phyloP scores from a whole-genome alignment of 92 coral and sea anemone genomes.

The Bergia puertoricense region DNA sequence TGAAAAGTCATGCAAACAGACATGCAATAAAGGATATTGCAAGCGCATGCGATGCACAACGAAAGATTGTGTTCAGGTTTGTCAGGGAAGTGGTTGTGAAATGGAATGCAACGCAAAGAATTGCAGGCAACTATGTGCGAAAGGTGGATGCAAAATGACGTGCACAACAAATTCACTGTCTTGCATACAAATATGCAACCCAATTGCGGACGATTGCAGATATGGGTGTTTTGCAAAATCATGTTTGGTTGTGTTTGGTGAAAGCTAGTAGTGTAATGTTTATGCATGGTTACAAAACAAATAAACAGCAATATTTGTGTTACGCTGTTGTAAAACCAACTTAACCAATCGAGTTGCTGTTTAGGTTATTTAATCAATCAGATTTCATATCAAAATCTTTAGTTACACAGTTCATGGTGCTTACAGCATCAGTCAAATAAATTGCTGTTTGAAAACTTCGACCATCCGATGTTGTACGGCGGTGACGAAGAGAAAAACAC shows the following conservation, averaged over 20 bases:
- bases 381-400: no score
- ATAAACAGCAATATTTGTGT: background rate
- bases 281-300: background rate
- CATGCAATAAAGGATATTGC: slow-evolving; percentile 8
- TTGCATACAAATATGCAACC: slow-evolving; percentile 34
- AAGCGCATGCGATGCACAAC: slow-evolving; percentile 37
- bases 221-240: slow-evolving; percentile 34
- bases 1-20: slow-evolving; percentile 31
- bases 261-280: background rate
- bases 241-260: slow-evolving; percentile 23
- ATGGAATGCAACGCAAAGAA: slow-evolving; percentile 44
- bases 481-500: no score
- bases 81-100: slow-evolving; percentile 22
- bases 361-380: background rate
- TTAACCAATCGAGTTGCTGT: background rate
- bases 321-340: background rate
- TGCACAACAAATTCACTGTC: slow-evolving; percentile 31
- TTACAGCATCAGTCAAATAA: background rate
- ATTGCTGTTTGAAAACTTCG: no score
- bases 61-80: slow-evolving; percentile 21
- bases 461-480: no score
- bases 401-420: background rate
- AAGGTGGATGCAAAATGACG: slow-evolving; percentile 44
- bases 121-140: slow-evolving; percentile 20
- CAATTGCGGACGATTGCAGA: background rate